These are phyloP conservation scores for Aix galericulata DNA, from an alignment of 2,113 vertebrate genomes.

Conservation along the genomic window DNA sequence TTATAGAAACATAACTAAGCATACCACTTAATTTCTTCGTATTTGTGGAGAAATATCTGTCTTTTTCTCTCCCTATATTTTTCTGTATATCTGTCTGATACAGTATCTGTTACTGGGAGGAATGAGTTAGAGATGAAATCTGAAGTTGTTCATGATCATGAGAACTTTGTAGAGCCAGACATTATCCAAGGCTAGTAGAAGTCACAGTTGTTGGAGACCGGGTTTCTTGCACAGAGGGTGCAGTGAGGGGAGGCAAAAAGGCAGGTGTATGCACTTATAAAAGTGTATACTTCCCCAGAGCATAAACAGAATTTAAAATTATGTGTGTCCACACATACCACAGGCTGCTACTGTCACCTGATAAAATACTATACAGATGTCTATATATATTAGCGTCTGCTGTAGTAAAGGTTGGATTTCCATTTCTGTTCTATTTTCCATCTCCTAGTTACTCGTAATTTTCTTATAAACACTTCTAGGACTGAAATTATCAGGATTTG, in stretches of 20 bases:
- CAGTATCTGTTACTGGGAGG: neutral
- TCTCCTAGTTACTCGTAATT: neutral
- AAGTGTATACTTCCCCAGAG: neutral
- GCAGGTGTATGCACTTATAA: neutral
- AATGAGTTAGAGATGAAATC: neutral
- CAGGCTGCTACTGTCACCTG: neutral
- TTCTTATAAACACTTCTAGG: neutral
- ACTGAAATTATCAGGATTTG: neutral
- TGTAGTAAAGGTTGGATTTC: neutral
- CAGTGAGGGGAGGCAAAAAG: neutral
- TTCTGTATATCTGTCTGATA: neutral
- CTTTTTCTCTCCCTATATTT: neutral
- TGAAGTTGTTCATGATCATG: neutral
- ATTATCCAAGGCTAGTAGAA: neutral
- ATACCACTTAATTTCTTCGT: neutral
- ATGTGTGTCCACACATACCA: neutral
- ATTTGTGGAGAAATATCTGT: neutral
- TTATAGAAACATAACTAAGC: neutral
- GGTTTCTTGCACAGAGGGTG: neutral
- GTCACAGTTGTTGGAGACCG: neutral
- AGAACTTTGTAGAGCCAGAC: neutral
- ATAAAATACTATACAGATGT: neutral
- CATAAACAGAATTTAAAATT: neutral
- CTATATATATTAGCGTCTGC: neutral
- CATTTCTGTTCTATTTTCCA: neutral